These are phyloP conservation scores for Shargacucullia verbasci DNA, from an alignment of 2,888 invertebrate genomes.

Conservation along the genomic window DNA sequence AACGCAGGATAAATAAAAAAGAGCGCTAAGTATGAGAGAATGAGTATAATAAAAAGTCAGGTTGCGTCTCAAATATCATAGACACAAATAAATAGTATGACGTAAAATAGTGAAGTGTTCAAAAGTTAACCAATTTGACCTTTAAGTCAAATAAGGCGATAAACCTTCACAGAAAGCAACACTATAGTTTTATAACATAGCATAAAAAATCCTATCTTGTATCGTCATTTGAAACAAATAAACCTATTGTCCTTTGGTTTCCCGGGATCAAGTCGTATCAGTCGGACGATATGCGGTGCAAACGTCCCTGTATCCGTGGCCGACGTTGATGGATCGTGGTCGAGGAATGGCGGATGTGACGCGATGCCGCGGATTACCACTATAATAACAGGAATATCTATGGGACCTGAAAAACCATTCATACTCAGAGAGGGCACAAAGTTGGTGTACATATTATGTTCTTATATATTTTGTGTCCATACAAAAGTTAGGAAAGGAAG, in stretches of 20 bases:
- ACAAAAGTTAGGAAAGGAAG: conserved; percentile 33
- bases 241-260: conserved; percentile 6
- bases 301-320: conserved; percentile 32
- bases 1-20: too few relatives aligned
- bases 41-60: too few relatives aligned
- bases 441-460: conserved; percentile 36
- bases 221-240: conserved; percentile 21
- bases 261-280: conserved; percentile 41
- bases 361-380: conserved; percentile 31
- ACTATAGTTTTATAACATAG: not conserved
- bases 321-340: conserved; percentile 50
- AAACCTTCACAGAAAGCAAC: not conserved
- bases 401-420: conserved; percentile 35
- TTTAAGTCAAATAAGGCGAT: not conserved
- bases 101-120: not conserved
- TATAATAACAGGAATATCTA: conserved; percentile 45
- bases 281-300: conserved; percentile 33
- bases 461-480: conserved; percentile 33
- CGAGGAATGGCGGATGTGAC: conserved; percentile 17
- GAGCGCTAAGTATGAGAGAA: too few relatives aligned
- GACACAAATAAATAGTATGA: not conserved
- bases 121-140: not conserved
- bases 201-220: not conserved
- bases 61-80: too few relatives aligned
- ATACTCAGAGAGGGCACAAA: conserved; percentile 38